A percentile compares a stretch with the other conserved stretches of the same genome.
phyloP scores from a whole-genome alignment of 2,797 vertebrate species.

The Esox masquinongy region DNA sequence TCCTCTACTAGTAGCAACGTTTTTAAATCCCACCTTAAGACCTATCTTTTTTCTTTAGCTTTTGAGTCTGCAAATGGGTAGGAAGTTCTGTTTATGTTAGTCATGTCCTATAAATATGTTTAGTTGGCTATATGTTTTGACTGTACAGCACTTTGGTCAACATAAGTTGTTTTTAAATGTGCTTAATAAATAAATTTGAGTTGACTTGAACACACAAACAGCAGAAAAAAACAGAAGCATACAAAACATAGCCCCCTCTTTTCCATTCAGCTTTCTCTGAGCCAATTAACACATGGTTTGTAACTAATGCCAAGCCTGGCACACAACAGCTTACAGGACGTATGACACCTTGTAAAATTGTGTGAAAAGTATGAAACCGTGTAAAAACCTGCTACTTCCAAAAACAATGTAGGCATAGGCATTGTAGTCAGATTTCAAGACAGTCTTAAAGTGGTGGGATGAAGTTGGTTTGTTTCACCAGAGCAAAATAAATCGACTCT shows the following conservation, averaged over 20 bases:
- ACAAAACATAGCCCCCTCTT: background rate
- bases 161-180: too few species aligned
- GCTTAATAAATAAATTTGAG: too few species aligned
- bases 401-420: background rate
- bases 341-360: too few species aligned
- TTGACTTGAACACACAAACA: background rate
- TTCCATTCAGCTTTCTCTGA: background rate
- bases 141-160: too few species aligned
- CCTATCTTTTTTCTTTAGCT: too few species aligned
- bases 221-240: background rate
- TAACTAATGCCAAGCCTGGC: background rate
- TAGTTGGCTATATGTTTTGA: too few species aligned
- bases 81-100: too few species aligned
- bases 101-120: too few species aligned
- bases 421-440: background rate
- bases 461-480: background rate
- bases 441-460: background rate
- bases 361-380: constrained; percentile 17
- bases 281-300: background rate
- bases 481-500: background rate
- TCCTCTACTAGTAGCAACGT: too few species aligned
- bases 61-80: too few species aligned
- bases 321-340: background rate
- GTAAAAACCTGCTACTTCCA: constrained; percentile 18
- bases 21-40: too few species aligned